Conservation (phyloP, 2,888 invertebrate species). For the Hirtodrosophila histrioides region DNA sequence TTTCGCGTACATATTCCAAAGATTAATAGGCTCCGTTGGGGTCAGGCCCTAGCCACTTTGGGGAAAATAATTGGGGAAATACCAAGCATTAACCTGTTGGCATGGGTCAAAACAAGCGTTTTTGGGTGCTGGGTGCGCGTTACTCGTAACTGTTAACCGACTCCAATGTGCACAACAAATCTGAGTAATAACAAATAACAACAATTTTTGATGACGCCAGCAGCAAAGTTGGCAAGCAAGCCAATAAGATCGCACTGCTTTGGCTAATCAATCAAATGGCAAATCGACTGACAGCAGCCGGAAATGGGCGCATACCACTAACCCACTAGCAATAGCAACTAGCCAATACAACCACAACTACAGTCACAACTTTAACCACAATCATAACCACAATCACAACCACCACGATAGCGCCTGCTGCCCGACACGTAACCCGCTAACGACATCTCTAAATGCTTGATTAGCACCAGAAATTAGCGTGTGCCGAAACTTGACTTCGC, state of each 20-base stretch:
- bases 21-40: slow-evolving; percentile 30
- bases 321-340: slow-evolving; percentile 34
- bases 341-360: slow-evolving; percentile 6
- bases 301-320: slow-evolving; percentile 51
- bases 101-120: slow-evolving; percentile 8
- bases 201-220: slow-evolving; percentile 33
- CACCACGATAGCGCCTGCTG: slow-evolving; percentile 41
- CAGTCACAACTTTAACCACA: not conserved
- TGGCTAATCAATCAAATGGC: slow-evolving; percentile 46
- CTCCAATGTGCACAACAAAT: slow-evolving; percentile 39
- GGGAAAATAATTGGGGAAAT: slow-evolving; percentile 47
- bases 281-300: slow-evolving; percentile 41
- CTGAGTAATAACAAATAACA: slow-evolving; percentile 26
- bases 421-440: slow-evolving; percentile 64
- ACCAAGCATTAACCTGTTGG: slow-evolving; percentile 41
- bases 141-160: slow-evolving; percentile 8
- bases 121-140: not conserved
- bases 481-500: slow-evolving; percentile 39
- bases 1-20: slow-evolving; percentile 21
- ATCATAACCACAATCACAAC: slow-evolving; percentile 1
- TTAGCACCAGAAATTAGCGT: slow-evolving; percentile 72
- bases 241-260: not conserved
- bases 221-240: not conserved
- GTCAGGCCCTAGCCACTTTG: slow-evolving; percentile 17
- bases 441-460: slow-evolving; percentile 73